phyloP scores from a whole-genome alignment of 2,888 invertebrate genomes.

The Scaptomyza cyrtandrae region DNA sequence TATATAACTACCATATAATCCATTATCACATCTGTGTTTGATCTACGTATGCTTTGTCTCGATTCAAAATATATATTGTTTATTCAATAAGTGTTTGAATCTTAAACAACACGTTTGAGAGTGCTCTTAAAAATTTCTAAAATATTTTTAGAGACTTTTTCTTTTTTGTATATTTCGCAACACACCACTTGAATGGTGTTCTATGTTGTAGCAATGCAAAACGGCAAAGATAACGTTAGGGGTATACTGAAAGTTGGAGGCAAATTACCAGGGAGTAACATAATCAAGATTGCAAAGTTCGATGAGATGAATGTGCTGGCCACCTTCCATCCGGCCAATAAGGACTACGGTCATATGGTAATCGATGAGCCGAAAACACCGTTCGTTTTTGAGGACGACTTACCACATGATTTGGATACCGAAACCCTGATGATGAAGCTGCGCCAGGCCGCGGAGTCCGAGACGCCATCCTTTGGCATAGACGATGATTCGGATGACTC shows the following conservation, averaged over 20 bases:
- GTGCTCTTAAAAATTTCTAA: neutral
- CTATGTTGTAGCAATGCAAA: neutral
- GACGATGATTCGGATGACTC: constrained; percentile 85
- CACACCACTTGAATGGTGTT: neutral
- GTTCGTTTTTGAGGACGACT: constrained; percentile 87
- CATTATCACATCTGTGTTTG: neutral
- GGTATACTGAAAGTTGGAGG: constrained; percentile 49
- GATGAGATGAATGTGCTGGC: constrained; percentile 99
- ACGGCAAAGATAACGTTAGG: constrained; percentile 8
- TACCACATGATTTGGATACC: constrained; percentile 87
- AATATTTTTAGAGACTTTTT: neutral
- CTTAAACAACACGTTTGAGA: neutral
- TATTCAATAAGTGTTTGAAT: neutral
- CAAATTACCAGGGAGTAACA: neutral
- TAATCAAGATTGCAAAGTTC: constrained; percentile 88
- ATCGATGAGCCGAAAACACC: constrained; percentile 99
- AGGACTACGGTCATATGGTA: constrained; percentile 99
- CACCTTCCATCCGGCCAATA: constrained; percentile 98
- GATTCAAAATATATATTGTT: neutral
- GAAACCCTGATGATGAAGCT: constrained; percentile 90
- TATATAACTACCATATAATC: neutral
- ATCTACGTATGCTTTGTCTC: neutral
- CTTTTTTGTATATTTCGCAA: neutral
- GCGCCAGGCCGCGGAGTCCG: constrained; percentile 76
- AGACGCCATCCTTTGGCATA: constrained; percentile 84